Conservation (phyloP, 2,888 invertebrate genomes). For the Drosophila phalerata region DNA sequence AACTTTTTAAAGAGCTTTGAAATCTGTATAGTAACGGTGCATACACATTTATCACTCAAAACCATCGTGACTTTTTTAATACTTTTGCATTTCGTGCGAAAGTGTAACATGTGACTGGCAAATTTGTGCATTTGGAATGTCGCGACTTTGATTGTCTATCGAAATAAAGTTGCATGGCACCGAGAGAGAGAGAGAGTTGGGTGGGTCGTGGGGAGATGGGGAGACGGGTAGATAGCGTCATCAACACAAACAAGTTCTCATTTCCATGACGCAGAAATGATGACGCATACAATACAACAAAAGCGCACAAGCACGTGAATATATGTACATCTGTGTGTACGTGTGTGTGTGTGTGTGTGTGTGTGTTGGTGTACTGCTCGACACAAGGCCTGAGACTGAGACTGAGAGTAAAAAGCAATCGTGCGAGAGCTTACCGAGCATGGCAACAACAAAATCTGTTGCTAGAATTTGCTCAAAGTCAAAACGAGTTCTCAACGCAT, state of each 20-base stretch:
- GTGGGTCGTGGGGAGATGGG: not conserved
- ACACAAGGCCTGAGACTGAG: slow-evolving; percentile 43
- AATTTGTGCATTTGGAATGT: slow-evolving; percentile 43
- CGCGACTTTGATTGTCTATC: slow-evolving; percentile 26
- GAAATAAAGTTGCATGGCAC: slow-evolving; percentile 10
- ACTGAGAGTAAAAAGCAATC: slow-evolving; percentile 33
- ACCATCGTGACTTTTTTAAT: slow-evolving; percentile 23
- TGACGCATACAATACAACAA: slow-evolving; percentile 60
- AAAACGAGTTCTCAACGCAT: slow-evolving; percentile 55
- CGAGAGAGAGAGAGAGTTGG: not conserved
- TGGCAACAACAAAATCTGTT: slow-evolving; percentile 69
- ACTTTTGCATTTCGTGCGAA: slow-evolving; percentile 48
- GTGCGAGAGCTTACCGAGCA: slow-evolving; percentile 63
- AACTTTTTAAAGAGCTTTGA: slow-evolving; percentile 10
- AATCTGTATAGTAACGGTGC: slow-evolving; percentile 5
- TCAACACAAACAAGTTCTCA: slow-evolving; percentile 53
- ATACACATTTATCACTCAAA: slow-evolving; percentile 14
- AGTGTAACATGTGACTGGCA: slow-evolving; percentile 48
- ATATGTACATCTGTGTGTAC: not conserved
- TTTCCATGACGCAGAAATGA: slow-evolving; percentile 69
- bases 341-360: not conserved
- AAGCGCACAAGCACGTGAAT: slow-evolving; percentile 5
- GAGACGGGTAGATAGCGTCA: slow-evolving; percentile 34
- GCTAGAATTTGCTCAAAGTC: slow-evolving; percentile 42
- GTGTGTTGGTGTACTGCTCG: slow-evolving; percentile 12